Percentiles rank a stretch among this genome's conserved stretches.
phyloP scores from a whole-genome alignment of 1,140 invertebrate species.

The Cotesia vestalis region DNA sequence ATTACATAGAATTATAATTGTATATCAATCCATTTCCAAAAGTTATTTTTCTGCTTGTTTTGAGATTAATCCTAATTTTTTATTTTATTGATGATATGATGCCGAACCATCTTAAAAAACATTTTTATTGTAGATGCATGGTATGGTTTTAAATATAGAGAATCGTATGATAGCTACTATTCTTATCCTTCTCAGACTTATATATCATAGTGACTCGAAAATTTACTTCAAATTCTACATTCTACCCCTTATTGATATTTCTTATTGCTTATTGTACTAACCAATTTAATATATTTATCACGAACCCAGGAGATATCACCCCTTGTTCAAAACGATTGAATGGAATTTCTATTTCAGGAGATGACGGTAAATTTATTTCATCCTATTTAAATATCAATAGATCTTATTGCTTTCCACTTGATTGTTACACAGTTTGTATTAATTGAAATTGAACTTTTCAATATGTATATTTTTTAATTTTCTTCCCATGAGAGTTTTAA shows the following conservation, averaged over 20 bases:
- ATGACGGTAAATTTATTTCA: conserved; percentile 29
- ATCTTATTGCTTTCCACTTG: background rate
- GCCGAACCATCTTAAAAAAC: too few relatives aligned
- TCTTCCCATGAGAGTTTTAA: too few relatives aligned
- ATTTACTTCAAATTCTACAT: conserved; percentile 15
- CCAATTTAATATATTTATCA: conserved; percentile 29
- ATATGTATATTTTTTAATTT: too few relatives aligned
- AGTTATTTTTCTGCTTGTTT: too few relatives aligned
- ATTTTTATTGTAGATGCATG: too few relatives aligned
- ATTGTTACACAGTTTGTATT: background rate
- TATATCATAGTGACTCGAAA: background rate
- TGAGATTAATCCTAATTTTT: too few relatives aligned
- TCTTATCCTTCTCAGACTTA: background rate
- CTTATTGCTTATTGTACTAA: conserved; percentile 22
- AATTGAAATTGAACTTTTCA: too few relatives aligned
- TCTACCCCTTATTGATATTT: conserved; percentile 14
- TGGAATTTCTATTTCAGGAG: conserved; percentile 34
- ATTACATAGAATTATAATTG: too few relatives aligned
- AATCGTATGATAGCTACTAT: conserved; percentile 18
- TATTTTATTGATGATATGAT: too few relatives aligned
- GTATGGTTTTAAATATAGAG: too few relatives aligned
- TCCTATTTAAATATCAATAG: background rate
- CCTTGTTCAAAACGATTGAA: background rate
- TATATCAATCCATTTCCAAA: too few relatives aligned
- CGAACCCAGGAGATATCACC: background rate